Conservation (phyloP, 2,888 invertebrate genomes). For the Fragum sueziense region DNA sequence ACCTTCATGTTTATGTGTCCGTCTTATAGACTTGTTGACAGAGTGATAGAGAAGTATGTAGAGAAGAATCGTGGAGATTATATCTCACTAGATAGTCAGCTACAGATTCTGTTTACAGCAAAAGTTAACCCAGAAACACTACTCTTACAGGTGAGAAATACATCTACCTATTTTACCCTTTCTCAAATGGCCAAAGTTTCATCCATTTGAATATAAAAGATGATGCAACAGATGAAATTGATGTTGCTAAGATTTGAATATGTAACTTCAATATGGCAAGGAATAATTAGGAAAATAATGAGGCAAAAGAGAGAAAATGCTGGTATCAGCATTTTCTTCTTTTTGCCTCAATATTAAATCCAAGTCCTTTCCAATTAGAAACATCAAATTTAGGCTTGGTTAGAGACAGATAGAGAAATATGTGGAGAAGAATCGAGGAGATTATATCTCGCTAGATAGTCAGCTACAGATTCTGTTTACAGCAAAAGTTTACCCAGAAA, state of each 20-base stretch:
- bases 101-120: conserved; percentile 84
- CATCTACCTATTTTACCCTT: too few species aligned
- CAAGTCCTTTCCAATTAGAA: too few species aligned
- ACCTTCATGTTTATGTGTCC: conserved; percentile 80
- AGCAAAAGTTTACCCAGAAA: conserved; percentile 89
- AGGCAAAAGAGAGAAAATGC: too few species aligned
- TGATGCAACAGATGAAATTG: too few species aligned
- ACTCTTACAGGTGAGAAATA: conserved; percentile 89
- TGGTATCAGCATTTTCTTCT: too few species aligned
- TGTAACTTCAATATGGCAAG: too few species aligned
- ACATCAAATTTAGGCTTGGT: too few species aligned
- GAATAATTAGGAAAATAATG: too few species aligned
- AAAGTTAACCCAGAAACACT: conserved; percentile 90
- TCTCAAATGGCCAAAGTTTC: too few species aligned
- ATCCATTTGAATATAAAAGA: too few species aligned
- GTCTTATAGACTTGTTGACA: conserved; percentile 78
- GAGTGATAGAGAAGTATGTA: conserved; percentile 78
- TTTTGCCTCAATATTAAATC: too few species aligned
- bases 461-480: conserved; percentile 83
- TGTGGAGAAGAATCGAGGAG: conserved; percentile 77
- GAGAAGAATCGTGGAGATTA: conserved; percentile 74
- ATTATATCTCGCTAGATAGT: conserved; percentile 54
- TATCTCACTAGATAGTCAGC: conserved; percentile 62
- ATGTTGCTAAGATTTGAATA: too few species aligned
- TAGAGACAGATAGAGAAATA: conserved; percentile 77